Percentiles rank a stretch among this genome's conserved stretches.
Conservation (phyloP, 30 jellyfish, hydroid and myxozoan genomes). For the Aurelia aurita complex sp. Pacific region DNA sequence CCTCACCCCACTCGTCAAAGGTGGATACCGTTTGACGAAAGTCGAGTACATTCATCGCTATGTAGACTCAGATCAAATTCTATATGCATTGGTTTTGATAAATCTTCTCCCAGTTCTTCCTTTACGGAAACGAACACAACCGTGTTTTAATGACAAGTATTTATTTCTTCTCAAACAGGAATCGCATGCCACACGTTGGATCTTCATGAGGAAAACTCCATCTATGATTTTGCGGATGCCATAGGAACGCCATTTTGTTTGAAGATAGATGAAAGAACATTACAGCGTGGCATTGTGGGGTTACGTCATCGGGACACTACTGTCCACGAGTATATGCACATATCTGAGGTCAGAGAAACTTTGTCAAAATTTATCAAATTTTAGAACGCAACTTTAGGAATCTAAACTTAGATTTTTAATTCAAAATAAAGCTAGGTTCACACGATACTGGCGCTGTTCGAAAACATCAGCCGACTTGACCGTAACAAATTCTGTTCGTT, state of each 20-base stretch:
- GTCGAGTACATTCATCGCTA: no score
- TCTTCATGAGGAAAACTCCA: not conserved
- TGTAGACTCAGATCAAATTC: no score
- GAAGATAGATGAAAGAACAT: conserved; percentile 41
- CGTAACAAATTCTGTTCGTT: no score
- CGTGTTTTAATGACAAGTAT: not conserved
- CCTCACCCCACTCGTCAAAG: no score
- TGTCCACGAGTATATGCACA: conserved; percentile 64
- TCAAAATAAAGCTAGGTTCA: not conserved
- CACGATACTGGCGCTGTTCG: no score
- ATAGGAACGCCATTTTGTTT: conserved; percentile 67
- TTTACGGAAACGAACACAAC: no score
- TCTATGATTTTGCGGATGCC: conserved; percentile 49
- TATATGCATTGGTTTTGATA: no score
- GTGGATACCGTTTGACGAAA: no score
- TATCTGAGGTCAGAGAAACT: conserved; percentile 59
- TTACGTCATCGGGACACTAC: conserved; percentile 70
- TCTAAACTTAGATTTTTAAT: not conserved
- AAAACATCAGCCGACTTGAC: no score
- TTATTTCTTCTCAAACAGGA: conserved; percentile 23
- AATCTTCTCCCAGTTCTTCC: no score
- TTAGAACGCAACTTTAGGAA: not conserved
- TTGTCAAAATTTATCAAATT: conserved; percentile 29
- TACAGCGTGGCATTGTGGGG: conserved; percentile 61
- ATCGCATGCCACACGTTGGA: conserved; percentile 38